Evolutionary conservation across 2,888 invertebrate species (phyloP), one percentile per base, ranked within the genome.

Genomic region (Rhopalosiphum nymphaeae): DNA sequence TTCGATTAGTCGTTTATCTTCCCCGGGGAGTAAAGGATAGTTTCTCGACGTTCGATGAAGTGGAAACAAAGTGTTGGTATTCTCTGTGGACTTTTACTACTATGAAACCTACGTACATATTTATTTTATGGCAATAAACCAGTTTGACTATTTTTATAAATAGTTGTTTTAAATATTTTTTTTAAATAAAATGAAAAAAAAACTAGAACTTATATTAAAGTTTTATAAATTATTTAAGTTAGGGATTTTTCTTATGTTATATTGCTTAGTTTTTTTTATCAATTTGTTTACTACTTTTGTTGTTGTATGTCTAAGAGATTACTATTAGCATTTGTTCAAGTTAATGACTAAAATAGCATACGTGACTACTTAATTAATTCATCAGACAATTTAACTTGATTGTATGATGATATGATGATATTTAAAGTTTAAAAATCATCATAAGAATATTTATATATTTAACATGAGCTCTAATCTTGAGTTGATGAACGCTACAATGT

Each of bases 1-100:
- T 93, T 89, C 88, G 92, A 93, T 88, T 93, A 93, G 67, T 78
- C 67, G 87, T 93, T 36, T 89, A 46, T 26, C 57, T 10, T 44
- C 78, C 89, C 92, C 16, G 29, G 88, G 67, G 92, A 78, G 78
- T n/a, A 44, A 13, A 85, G 9, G 49, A n/a, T 36, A 91, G 57
- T 91, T 56, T 85, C 85, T 78, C n/a, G 67, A 29, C 87, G 89
- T 93, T 53, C 88, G 21, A 78, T 53, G 67, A 78, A 93, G 89
- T 89, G 87, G 67, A 93, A 93, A 89, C 88, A 53, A 89, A 89
- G 92, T 92, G 88, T 88, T 56, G 49, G 36, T 16, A 87, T 36
- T 92, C 92, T 88, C 92, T 29, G 61, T n/a, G 92, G 92, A 85
- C 91, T 91, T 44, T 85, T 42, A 78, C 78, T 78, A 78, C 36